Conservation (phyloP, 2,113 vertebrate genomes). For the Podarcis raffonei region DNA sequence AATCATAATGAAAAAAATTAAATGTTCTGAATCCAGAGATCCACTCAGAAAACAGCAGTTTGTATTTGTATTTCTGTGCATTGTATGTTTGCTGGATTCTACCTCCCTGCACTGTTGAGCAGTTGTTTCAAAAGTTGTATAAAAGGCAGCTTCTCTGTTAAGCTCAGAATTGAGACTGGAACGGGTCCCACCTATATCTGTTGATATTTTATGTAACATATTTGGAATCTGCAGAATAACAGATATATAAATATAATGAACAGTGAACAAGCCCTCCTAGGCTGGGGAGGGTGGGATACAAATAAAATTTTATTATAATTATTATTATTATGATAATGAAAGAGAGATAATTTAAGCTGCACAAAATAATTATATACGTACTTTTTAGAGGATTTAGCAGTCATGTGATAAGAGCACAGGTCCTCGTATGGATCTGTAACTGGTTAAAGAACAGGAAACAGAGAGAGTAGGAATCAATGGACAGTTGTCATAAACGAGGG, state of each 20-base stretch:
- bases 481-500: no score
- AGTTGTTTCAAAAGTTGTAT: not conserved
- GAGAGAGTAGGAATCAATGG: no score
- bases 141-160: not conserved
- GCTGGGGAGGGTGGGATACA: no score
- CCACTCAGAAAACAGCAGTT: not conserved
- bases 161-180: not conserved
- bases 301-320: no score
- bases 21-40: not conserved
- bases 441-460: no score
- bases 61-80: not conserved
- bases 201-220: not conserved
- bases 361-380: not conserved
- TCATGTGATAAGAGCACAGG: no score
- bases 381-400: no score
- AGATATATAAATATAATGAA: not conserved
- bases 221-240: no score
- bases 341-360: conserved; percentile 61
- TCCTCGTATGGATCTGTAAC: no score
- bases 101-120: not conserved
- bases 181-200: not conserved
- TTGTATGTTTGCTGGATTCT: not conserved
- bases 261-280: conserved; percentile 53
- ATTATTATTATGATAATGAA: not conserved
- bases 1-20: not conserved